Evolutionary conservation across 2,113 vertebrate species (phyloP).

Genomic region (Leptosomus discolor): DNA sequence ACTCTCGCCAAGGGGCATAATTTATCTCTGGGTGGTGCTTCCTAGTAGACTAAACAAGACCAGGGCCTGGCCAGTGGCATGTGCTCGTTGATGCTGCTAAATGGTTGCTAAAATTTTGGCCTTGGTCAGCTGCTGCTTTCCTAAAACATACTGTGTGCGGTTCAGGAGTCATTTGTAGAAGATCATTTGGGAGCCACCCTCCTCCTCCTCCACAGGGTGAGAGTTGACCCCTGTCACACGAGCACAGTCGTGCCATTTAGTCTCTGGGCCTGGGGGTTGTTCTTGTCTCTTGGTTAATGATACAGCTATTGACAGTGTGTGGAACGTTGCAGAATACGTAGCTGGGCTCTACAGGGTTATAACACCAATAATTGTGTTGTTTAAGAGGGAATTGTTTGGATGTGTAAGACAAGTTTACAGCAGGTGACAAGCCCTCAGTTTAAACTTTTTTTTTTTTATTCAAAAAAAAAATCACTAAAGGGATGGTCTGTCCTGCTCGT

Average conservation of each 20-base stretch:
- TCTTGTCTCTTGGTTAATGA: neutral
- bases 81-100: neutral
- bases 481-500: neutral
- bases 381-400: neutral
- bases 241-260: fast-evolving
- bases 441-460: neutral
- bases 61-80: neutral
- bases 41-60: neutral
- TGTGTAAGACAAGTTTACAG: neutral
- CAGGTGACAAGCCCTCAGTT: neutral
- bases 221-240: neutral
- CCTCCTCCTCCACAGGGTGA: neutral
- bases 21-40: neutral
- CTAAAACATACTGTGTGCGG: neutral
- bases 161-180: neutral
- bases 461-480: neutral
- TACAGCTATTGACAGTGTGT: fast-evolving
- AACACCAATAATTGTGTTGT: neutral
- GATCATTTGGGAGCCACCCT: too few species aligned
- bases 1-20: neutral
- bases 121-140: neutral
- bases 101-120: neutral
- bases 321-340: neutral
- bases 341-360: fast-evolving
- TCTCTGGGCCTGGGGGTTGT: neutral